Percentiles rank a stretch among this genome's conserved stretches.
Evolutionary conservation across 2,113 vertebrate genomes (phyloP).

Genomic region (Hypocryptadius cinnamomeus): DNA sequence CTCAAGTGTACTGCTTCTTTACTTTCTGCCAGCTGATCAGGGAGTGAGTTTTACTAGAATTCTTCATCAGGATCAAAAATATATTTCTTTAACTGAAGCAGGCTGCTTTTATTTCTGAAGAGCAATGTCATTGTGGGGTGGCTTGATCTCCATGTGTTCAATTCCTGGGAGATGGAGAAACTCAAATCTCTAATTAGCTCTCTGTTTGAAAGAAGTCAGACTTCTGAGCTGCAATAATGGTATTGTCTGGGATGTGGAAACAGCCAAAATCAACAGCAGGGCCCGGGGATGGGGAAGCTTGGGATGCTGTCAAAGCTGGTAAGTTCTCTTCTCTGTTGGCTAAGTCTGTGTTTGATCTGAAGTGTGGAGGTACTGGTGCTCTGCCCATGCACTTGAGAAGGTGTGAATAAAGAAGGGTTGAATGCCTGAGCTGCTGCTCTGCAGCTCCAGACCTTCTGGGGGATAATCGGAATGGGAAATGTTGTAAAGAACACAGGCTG

Average conservation of each 20-base stretch:
- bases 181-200: not conserved
- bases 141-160: accelerated
- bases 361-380: not conserved
- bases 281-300: not conserved
- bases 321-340: not conserved
- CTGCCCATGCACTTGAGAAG: not conserved
- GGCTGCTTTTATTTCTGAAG: not conserved
- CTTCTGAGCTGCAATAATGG: not conserved
- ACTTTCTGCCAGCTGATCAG: not conserved
- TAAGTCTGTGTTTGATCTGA: not conserved
- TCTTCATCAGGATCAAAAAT: not conserved
- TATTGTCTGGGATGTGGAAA: not conserved
- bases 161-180: not conserved
- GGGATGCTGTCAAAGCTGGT: not conserved
- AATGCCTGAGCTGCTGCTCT: not conserved
- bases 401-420: not conserved
- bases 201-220: not conserved
- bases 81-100: not conserved
- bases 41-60: not conserved
- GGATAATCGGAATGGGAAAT: not conserved
- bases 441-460: not conserved
- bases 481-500: not conserved
- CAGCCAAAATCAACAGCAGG: not conserved
- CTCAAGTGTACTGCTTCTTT: not conserved
- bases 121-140: not conserved